Evolutionary conservation across 2,113 vertebrate species (phyloP).

Genomic region (Nyctibius bracteatus): DNA sequence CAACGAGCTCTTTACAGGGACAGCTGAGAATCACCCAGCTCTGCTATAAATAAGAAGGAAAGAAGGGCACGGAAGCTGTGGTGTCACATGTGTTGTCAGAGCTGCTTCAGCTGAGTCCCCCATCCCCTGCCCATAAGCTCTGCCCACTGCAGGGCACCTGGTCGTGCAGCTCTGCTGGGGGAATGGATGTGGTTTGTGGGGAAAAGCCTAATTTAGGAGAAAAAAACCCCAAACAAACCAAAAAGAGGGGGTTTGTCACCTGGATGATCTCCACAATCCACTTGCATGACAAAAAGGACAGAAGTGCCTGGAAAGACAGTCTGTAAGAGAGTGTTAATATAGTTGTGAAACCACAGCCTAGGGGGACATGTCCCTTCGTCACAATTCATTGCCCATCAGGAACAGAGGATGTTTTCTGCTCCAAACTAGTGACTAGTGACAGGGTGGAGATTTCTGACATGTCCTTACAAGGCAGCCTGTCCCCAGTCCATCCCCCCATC

Average conservation of each 20-base stretch:
- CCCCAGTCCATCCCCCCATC: not conserved
- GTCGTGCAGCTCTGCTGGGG: not conserved
- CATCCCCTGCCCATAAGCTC: not conserved
- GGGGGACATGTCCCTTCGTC: not conserved
- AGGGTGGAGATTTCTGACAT: not conserved
- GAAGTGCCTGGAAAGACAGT: not conserved
- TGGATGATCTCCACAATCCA: not conserved
- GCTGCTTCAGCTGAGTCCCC: not conserved
- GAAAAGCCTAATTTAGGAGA: not conserved
- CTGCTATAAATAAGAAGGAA: not conserved
- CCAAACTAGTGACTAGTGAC: no score
- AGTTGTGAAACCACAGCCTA: constrained; percentile 3
- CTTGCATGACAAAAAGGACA: not conserved
- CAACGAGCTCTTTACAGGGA: accelerated
- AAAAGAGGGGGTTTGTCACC: not conserved
- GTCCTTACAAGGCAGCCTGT: not conserved
- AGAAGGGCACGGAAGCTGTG: not conserved
- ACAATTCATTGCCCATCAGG: not conserved
- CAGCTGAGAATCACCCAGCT: not conserved
- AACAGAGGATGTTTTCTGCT: not conserved
- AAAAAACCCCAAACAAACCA: no score
- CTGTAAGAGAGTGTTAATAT: not conserved
- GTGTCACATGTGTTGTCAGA: not conserved
- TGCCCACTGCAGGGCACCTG: not conserved
- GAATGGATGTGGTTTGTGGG: not conserved